A percentile compares a stretch with the other conserved stretches of the same genome.
These are phyloP conservation scores for Cheilosia scutellata DNA, from an alignment of 2,888 invertebrate genomes.

Conservation along the genomic window DNA sequence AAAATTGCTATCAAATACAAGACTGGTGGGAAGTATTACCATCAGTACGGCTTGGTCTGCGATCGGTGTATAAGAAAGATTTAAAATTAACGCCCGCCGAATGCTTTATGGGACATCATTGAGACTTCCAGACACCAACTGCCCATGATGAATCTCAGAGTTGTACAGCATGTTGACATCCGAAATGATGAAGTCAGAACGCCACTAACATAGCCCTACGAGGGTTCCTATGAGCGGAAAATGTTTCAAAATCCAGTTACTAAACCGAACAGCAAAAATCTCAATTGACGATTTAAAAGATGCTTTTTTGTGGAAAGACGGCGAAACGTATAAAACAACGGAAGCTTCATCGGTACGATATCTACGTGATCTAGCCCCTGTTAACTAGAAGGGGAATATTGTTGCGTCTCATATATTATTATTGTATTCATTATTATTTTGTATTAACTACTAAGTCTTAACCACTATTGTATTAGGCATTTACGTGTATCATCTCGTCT, in stretches of 20 bases:
- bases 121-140: constrained; percentile 5
- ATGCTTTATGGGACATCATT: constrained; percentile 18
- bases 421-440: neutral
- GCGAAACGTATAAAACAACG: neutral
- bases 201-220: constrained; percentile 3
- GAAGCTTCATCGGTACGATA: neutral
- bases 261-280: neutral
- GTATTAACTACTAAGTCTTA: neutral
- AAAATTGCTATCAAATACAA: constrained; percentile 56
- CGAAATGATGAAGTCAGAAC: neutral
- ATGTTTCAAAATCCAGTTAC: constrained; percentile 1
- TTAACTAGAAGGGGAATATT: constrained; percentile 21
- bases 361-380: too few species aligned
- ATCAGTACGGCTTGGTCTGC: constrained; percentile 53
- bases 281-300: constrained; percentile 13
- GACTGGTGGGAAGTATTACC: constrained; percentile 53
- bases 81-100: constrained; percentile 48
- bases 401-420: constrained; percentile 8
- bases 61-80: constrained; percentile 54
- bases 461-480: neutral
- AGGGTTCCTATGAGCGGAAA: neutral
- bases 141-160: neutral
- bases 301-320: neutral
- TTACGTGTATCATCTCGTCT: neutral
- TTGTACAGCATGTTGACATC: neutral